Evolutionary conservation across 1,140 invertebrate genomes (phyloP), one percentile per base, ranked within the genome.

Genomic region (Apis dorsata): DNA sequence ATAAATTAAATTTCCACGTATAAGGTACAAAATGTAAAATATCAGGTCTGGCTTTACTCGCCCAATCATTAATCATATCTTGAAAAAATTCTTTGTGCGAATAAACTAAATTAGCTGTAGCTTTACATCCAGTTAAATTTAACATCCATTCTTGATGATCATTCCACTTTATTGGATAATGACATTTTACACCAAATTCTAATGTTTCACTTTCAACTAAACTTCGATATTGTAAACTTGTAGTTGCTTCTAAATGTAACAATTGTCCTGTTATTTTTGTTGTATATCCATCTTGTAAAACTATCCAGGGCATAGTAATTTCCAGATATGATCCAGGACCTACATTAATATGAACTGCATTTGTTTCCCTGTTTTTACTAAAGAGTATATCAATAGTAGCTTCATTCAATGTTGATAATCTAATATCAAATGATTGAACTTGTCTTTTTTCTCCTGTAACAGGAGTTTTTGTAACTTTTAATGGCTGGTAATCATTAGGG

Each of bases 41-140:
- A 94, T 99, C 99, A 1, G 98, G 98, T 10, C 96, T 95, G 1
- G 96, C 95, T 94, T 99, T 98, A 77, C 96, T 97, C 1, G 98
- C 96, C 99, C 99, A 99, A 92, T 99, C 99, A 90, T 99, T 98
- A 21, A 99, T 97, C 89, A 99, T 95, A 94, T 99, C 97, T 95
- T 98, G 97, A 93, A 99, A 99, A 93, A 99, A 99, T 91, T 97
- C 97, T 95, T 99, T 99, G 91, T 99, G 98, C 75, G 97, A 96
- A 94, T 98, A 99, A 72, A 99, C 97, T 73, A 99, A 95, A 92
- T 97, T 97, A 21, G 97, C 96, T 2, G 98, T 97, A 2, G 98
- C 98, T 94, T 99, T 99, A 91, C 98, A 99, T 1, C 98, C 98
- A 17, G 98, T 99, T 69, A 99, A 94, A 88, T 97, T 97, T 59